Evolutionary conservation across 2,797 vertebrate genomes (phyloP), one percentile per base, ranked within the genome.

Genomic region (Caiman crocodilus): DNA sequence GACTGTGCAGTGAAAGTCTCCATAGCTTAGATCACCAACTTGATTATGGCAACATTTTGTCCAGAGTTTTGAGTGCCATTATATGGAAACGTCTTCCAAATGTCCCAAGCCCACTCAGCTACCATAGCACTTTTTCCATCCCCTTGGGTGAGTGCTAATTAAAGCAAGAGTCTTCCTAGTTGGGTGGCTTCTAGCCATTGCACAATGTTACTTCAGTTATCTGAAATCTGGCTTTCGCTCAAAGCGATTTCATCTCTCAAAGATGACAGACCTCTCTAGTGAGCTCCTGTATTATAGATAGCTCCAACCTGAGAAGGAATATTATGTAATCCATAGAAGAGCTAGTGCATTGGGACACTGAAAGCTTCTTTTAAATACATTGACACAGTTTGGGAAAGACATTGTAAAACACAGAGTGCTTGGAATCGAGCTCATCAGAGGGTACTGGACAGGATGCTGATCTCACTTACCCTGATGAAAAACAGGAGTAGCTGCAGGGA

Each of bases 201-300:
- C 55, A 78, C 56, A 0, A 1, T 12, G 11, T 25, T 20, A 63
- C 35, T 63, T 61, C 61, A 35, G 16, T 18, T 67, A 30, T 11
- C 64, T 30, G 64, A 18, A 16, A 20, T 15, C 9, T 20, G 60
- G 60, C 21, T 25, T 61, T 18, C 64, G 18, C 30, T 67, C 64
- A 30, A n/a, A 67, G 23, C n/a, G 18, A 32, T 6, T 11, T 30
- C n/a, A 28, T 30, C 64, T 67, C 32, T 30, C 30, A 67, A 15
- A 4, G 1, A 30, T 0, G 1, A 12, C 64, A 83, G 58, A 12
- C n/a, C 25, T 25, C 25, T 30, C 80, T 16, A 3, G 77, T 67
- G 50, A 5, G 26, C 14, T 61, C 14, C 60, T 25, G 21, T 61
- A 13, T 25, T 61, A 26, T 25, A 61, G 60, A 12, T 61, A 21